phyloP scores from a whole-genome alignment of 2,113 vertebrate genomes.

The Channa argus region DNA sequence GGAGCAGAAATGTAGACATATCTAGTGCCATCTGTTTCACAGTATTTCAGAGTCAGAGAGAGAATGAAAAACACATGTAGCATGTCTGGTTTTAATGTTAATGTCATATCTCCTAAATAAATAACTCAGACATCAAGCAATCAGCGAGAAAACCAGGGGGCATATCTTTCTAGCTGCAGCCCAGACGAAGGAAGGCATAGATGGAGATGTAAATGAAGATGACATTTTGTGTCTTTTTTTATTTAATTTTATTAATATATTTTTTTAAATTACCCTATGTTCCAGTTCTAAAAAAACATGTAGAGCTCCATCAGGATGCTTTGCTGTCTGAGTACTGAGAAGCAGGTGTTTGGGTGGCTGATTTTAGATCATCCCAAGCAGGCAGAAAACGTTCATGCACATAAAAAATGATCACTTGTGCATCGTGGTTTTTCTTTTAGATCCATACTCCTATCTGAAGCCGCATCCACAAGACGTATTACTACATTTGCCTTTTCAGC shows the following conservation, averaged over 20 bases:
- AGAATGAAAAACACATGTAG: slow-evolving; percentile 20
- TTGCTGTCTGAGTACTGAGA: not conserved
- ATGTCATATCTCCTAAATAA: slow-evolving; percentile 37
- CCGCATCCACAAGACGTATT: not conserved
- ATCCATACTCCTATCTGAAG: not conserved
- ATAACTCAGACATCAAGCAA: not conserved
- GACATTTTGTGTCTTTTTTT: not conserved
- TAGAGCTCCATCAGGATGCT: too few relatives aligned
- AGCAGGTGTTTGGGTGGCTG: not conserved
- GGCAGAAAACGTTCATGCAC: not conserved
- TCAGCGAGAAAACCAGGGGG: not conserved
- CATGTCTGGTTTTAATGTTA: slow-evolving; percentile 30
- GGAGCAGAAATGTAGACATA: slow-evolving; percentile 16
- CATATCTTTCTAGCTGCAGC: not conserved
- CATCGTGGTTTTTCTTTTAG: not conserved
- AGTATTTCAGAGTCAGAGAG: slow-evolving; percentile 32
- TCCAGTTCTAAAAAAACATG: not conserved
- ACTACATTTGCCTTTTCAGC: not conserved
- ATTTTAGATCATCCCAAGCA: not conserved
- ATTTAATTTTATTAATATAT: too few relatives aligned
- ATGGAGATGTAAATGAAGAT: not conserved
- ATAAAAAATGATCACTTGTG: not conserved
- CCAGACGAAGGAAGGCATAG: not conserved
- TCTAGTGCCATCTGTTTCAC: slow-evolving; percentile 47
- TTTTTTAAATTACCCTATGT: too few relatives aligned